Evolutionary conservation across 2,888 invertebrate genomes (phyloP).

Genomic region (Ligdia adustata): DNA sequence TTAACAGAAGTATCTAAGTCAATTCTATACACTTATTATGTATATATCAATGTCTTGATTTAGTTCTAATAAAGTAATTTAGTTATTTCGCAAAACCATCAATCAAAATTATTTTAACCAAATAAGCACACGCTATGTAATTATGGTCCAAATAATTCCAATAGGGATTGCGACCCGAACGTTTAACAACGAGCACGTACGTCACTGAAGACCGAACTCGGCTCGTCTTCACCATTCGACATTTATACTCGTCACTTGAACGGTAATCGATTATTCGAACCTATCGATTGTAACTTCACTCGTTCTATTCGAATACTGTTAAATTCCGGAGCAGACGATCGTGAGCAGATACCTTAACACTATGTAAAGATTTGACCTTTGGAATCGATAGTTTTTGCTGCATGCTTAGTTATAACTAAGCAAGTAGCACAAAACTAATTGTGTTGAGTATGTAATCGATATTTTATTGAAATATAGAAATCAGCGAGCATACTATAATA

Average conservation of each 20-base stretch:
- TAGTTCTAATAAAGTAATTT: background rate
- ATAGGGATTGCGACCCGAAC: constrained; percentile 3
- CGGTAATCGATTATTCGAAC: constrained; percentile 32
- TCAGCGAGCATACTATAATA: no score
- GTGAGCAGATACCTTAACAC: no score
- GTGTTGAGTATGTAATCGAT: no score
- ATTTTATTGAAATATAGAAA: no score
- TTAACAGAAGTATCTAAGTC: no score
- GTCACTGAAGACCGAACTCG: constrained; percentile 17
- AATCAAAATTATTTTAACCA: background rate
- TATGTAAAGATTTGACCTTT: no score
- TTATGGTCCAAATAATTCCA: constrained; percentile 12
- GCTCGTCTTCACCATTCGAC: constrained; percentile 26
- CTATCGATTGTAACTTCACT: constrained; percentile 31
- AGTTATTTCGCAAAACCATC: background rate
- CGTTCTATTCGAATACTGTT: constrained; percentile 30
- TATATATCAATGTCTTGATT: no score
- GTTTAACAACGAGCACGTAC: constrained; percentile 18
- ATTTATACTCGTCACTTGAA: constrained; percentile 31
- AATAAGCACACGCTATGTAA: background rate
- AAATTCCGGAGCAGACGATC: constrained; percentile 21
- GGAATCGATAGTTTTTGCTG: no score
- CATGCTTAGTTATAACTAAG: no score
- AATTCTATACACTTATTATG: no score
- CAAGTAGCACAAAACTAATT: no score